These are phyloP conservation scores for Autographa pulchrina DNA, from an alignment of 2,888 invertebrate genomes.

Conservation along the genomic window DNA sequence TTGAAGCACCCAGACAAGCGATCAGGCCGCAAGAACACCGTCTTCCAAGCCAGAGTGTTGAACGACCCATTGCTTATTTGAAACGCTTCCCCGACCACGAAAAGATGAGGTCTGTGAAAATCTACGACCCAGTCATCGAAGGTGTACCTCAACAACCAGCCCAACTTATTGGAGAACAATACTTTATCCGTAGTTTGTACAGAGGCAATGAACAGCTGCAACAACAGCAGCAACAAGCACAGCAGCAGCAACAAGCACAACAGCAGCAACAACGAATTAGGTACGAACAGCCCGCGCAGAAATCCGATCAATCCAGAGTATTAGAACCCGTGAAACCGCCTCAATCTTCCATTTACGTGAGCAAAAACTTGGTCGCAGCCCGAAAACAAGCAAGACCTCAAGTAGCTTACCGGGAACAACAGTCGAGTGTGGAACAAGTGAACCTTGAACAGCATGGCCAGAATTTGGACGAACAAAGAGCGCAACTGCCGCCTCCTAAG, in stretches of 20 bases:
- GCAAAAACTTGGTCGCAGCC: slow-evolving; percentile 76
- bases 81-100: slow-evolving; percentile 83
- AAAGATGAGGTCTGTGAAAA: slow-evolving; percentile 78
- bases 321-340: slow-evolving; percentile 78
- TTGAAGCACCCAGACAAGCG: slow-evolving; percentile 77
- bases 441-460: slow-evolving; percentile 76
- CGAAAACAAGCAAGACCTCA: slow-evolving; percentile 75
- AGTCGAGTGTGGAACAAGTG: slow-evolving; percentile 64
- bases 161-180: slow-evolving; percentile 78
- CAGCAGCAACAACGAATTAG: slow-evolving; percentile 63
- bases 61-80: slow-evolving; percentile 82
- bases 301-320: slow-evolving; percentile 71
- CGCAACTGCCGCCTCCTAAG: slow-evolving; percentile 85
- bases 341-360: slow-evolving; percentile 83
- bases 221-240: slow-evolving; percentile 40
- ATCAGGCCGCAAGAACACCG: slow-evolving; percentile 78
- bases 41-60: slow-evolving; percentile 71
- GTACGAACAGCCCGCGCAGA: slow-evolving; percentile 71
- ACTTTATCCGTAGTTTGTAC: slow-evolving; percentile 79
- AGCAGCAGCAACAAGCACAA: no score
- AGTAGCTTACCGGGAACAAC: slow-evolving; percentile 62
- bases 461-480: slow-evolving; percentile 78
- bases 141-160: slow-evolving; percentile 70
- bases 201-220: slow-evolving; percentile 74
- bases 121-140: slow-evolving; percentile 78